A percentile compares a stretch with the other conserved stretches of the same genome.
phyloP scores from a whole-genome alignment of 2,888 invertebrate genomes.

The Hesperia comma region DNA sequence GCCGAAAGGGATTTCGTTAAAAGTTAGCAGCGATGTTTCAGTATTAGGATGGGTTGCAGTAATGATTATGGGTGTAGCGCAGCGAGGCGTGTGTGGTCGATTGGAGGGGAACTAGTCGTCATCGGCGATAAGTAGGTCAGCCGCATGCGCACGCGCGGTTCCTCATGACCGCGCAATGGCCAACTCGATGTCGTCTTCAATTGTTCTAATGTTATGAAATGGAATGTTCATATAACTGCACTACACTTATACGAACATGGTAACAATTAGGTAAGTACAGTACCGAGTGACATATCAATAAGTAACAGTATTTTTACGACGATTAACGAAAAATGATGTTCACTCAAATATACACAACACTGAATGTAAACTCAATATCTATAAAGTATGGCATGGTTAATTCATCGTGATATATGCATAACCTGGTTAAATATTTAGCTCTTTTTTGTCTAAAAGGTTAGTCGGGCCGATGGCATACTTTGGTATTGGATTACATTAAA shows the following conservation, averaged over 20 bases:
- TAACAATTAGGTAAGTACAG: not conserved
- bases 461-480: constrained; percentile 76
- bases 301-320: too few relatives aligned
- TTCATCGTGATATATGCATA: constrained; percentile 41
- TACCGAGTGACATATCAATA: not conserved
- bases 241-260: not conserved
- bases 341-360: not conserved
- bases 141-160: constrained; percentile 70
- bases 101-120: constrained; percentile 59
- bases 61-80: constrained; percentile 54
- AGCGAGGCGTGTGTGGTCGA: constrained; percentile 64
- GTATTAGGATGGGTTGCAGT: constrained; percentile 63
- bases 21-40: constrained; percentile 67
- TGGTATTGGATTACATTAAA: constrained; percentile 75
- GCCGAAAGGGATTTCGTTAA: constrained; percentile 77
- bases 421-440: constrained; percentile 56
- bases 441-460: constrained; percentile 74
- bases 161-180: constrained; percentile 56
- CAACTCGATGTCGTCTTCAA: constrained; percentile 29
- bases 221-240: constrained; percentile 3
- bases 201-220: constrained; percentile 27
- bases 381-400: constrained; percentile 33
- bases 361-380: constrained; percentile 22
- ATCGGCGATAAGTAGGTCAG: constrained; percentile 74
- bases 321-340: not conserved